Conservation (phyloP, 2,797 vertebrate species). For the Cacajao melanocephalus region DNA sequence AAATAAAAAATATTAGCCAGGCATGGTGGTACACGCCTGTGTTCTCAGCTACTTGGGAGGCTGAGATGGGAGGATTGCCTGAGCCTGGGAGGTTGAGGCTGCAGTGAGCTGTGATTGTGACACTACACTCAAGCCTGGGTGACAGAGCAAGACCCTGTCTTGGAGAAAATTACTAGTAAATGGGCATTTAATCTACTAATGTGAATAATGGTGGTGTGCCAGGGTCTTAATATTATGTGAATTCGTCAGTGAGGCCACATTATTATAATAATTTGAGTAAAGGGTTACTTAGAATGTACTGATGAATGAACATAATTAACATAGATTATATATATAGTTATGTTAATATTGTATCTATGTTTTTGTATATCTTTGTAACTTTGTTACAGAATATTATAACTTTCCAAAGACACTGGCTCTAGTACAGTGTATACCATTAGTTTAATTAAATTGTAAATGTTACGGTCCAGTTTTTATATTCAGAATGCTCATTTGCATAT, state of each 20-base stretch:
- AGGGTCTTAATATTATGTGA: not conserved
- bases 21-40: too few species aligned
- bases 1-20: too few species aligned
- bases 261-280: not conserved
- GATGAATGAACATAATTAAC: constrained; percentile 11
- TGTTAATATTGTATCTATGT: not conserved
- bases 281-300: not conserved
- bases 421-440: not conserved
- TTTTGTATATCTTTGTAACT: constrained; percentile 42
- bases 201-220: not conserved
- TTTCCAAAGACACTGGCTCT: not conserved
- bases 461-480: not conserved
- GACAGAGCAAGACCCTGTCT: not conserved
- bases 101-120: too few species aligned
- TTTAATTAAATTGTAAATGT: constrained; percentile 35
- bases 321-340: not conserved
- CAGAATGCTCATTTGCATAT: not conserved
- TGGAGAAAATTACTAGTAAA: not conserved
- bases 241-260: not conserved
- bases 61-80: too few species aligned
- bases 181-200: not conserved
- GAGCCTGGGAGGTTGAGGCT: too few species aligned
- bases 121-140: too few species aligned
- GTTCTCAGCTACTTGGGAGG: too few species aligned
- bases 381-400: constrained; percentile 32